phyloP scores from a whole-genome alignment of 2,888 invertebrate genomes.

The Hyposoter dolosus region DNA sequence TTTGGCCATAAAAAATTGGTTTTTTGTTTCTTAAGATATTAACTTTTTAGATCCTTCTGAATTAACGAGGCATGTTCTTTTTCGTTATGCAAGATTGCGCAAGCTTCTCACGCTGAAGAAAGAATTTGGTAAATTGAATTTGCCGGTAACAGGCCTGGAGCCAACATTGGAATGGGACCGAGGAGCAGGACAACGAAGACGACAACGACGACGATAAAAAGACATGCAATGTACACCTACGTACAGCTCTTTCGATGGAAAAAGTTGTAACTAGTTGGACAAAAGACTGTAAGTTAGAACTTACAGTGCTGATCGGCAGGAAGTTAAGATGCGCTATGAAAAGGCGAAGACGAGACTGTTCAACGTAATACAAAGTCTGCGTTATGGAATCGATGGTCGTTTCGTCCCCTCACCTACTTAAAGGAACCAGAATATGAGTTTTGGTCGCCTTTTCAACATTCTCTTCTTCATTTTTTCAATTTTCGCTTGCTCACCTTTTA shows the following conservation, averaged over 20 bases:
- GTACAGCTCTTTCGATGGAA: conserved; percentile 72
- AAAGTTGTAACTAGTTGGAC: conserved; percentile 77
- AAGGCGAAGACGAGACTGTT: conserved; percentile 29
- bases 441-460: conserved; percentile 20
- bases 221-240: conserved; percentile 54
- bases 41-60: background rate
- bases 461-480: background rate
- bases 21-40: background rate
- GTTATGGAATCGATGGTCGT: conserved; percentile 32
- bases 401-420: conserved; percentile 39
- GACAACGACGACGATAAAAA: conserved; percentile 46
- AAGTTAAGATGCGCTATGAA: conserved; percentile 5
- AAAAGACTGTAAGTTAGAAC: conserved; percentile 70
- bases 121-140: conserved; percentile 58
- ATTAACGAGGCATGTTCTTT: conserved; percentile 12
- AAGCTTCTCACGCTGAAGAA: conserved; percentile 49
- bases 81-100: conserved; percentile 7
- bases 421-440: conserved; percentile 23
- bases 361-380: conserved; percentile 38
- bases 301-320: conserved; percentile 61
- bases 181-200: conserved; percentile 11
- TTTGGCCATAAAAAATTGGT: background rate
- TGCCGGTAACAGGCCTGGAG: conserved; percentile 23
- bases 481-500: conserved; percentile 30
- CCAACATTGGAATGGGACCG: conserved; percentile 18